Evolutionary conservation across 2,797 vertebrate species (phyloP), one percentile per base, ranked within the genome.

Genomic region (Sebastes oblongus): DNA sequence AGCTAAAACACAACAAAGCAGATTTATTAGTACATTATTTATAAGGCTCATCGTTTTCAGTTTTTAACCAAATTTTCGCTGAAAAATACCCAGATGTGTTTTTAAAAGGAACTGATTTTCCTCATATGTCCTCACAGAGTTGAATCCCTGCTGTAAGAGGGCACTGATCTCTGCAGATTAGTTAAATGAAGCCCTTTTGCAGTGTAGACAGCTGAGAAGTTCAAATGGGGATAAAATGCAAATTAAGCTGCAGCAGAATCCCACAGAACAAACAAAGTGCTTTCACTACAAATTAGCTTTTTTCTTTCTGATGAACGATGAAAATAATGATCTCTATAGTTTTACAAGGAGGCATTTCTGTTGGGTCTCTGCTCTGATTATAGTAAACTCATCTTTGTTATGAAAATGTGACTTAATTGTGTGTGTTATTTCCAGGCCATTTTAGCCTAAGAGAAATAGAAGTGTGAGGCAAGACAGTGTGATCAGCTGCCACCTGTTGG

Each of bases 1-100:
- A 62, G 56, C 64, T 65, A 32, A 79, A 77, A 77, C 65, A 73
- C 72, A 76, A 62, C 34, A 61, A 73, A 73, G 68, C 76, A 46
- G 29, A 9, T 50, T 32, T 32, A 64, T 72, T 18, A 65, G 39
- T 8, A 70, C n/a, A 34, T 10, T 61, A 61, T 67, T 66, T 20
- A 67, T 30, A 54, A 60, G 46, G 54, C 34, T 66, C 7, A 2
- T 32, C 1, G 1, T 25, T 83, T 62, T 61, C 18, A 42, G 36
- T 12, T 82, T 72, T 46, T 6, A 75, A n/a, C 18, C 12, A 20
- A 7, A 8, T 27, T 61, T 39, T 25, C 22, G 39, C 20, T 11
- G 7, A 77, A 52, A 62, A 32, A 60, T 39, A 39, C 20, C 55
- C 25, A 54, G 46, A 50, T 55, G n/a, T 14, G 34, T 36, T 22